Evolutionary conservation across 1,140 invertebrate species (phyloP).

Genomic region (Drosophila teissieri): DNA sequence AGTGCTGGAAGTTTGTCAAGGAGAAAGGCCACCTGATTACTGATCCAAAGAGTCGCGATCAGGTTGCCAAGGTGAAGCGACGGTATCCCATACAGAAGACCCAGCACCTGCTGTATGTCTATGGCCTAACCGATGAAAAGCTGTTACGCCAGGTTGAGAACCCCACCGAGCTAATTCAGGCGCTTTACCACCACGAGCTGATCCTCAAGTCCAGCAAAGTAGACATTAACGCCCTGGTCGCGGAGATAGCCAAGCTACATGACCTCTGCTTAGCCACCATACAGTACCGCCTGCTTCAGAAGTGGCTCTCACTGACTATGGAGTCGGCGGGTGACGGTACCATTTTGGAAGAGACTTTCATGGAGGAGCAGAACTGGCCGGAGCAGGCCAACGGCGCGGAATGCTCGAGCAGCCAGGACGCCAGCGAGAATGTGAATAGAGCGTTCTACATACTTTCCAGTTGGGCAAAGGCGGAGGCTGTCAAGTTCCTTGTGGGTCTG

Average conservation of each 20-base stretch:
- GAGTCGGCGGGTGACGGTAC: slow-evolving; percentile 56
- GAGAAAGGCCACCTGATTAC: slow-evolving; percentile 84
- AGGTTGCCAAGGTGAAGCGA: slow-evolving; percentile 85
- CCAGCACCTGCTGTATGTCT: slow-evolving; percentile 86
- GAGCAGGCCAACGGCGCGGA: slow-evolving; percentile 19
- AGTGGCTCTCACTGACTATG: slow-evolving; percentile 77
- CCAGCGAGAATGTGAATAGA: slow-evolving; percentile 76
- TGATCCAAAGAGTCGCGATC: slow-evolving; percentile 84
- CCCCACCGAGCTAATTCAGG: slow-evolving; percentile 86
- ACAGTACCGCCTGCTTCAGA: slow-evolving; percentile 74
- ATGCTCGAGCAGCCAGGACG: slow-evolving; percentile 25
- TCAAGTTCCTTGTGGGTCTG: slow-evolving; percentile 67
- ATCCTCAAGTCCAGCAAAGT: slow-evolving; percentile 85
- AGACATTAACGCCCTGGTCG: slow-evolving; percentile 86
- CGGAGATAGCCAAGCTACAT: slow-evolving; percentile 86
- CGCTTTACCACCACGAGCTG: slow-evolving; percentile 86
- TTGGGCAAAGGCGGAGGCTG: slow-evolving; percentile 68
- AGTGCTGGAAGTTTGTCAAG: slow-evolving; percentile 86
- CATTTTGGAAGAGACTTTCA: slow-evolving; percentile 74
- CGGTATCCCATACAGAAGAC: slow-evolving; percentile 86
- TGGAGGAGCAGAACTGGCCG: slow-evolving; percentile 69
- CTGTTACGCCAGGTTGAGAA: slow-evolving; percentile 85
- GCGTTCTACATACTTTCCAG: slow-evolving; percentile 78
- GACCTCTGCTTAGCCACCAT: slow-evolving; percentile 63
- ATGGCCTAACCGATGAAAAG: slow-evolving; percentile 86